Percentiles rank a stretch among this genome's conserved stretches.
Evolutionary conservation across 2,113 vertebrate species (phyloP).

Genomic region (Arizona elegans): DNA sequence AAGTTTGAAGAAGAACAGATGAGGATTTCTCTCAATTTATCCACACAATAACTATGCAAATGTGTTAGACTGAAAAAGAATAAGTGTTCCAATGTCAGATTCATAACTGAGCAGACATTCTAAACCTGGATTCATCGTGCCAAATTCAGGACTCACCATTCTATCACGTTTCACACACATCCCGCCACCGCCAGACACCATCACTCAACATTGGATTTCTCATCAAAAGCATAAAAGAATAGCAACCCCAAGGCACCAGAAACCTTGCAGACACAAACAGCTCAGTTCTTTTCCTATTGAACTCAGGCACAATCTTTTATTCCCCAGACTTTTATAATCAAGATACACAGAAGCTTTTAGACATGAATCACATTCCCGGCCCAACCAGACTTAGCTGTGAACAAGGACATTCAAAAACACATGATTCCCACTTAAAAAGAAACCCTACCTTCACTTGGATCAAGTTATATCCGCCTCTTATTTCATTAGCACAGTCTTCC

Average conservation of each 20-base stretch:
- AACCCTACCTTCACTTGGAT: fast-evolving
- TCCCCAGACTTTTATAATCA: neutral
- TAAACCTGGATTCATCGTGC: neutral
- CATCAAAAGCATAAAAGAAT: neutral
- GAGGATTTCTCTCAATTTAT: neutral
- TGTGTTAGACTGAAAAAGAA: neutral
- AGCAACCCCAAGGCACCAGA: neutral
- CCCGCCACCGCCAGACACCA: neutral
- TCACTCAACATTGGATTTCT: neutral
- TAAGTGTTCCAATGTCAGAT: neutral
- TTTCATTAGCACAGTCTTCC: fast-evolving
- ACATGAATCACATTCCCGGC: neutral
- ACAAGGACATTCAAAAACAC: neutral
- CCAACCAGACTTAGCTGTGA: neutral
- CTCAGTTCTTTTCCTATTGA: neutral
- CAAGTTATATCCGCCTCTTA: neutral
- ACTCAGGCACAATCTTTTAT: neutral
- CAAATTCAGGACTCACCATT: neutral
- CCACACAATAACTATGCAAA: neutral
- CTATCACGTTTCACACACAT: neutral
- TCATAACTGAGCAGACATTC: neutral
- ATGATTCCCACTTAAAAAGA: neutral
- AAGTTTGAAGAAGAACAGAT: neutral
- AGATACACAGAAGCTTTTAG: neutral
- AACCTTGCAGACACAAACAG: neutral